Percentiles rank a stretch among this genome's conserved stretches.
Evolutionary conservation across 2,797 vertebrate genomes (phyloP).

Genomic region (Cacajao melanocephalus): DNA sequence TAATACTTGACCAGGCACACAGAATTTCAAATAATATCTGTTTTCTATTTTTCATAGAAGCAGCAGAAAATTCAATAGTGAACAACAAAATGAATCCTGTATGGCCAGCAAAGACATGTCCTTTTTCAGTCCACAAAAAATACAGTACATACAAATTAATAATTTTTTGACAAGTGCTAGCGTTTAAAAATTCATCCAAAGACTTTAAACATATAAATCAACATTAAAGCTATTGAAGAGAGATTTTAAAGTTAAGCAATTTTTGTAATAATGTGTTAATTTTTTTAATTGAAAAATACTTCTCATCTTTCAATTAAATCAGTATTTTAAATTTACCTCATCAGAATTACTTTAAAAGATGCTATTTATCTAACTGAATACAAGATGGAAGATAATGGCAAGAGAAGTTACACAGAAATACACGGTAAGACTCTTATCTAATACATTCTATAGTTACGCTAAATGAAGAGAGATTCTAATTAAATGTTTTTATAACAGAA

Average conservation of each 20-base stretch:
- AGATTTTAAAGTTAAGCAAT: background rate
- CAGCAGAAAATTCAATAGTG: slow-evolving; percentile 4
- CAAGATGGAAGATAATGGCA: background rate
- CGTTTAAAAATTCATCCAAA: slow-evolving; percentile 36
- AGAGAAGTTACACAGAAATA: background rate
- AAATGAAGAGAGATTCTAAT: slow-evolving; percentile 14
- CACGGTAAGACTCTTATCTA: background rate
- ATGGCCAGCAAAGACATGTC: background rate
- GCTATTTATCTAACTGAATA: background rate
- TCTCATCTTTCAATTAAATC: background rate
- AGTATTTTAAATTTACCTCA: slow-evolving; percentile 40
- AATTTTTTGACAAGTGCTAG: background rate
- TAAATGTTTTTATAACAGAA: slow-evolving; percentile 13
- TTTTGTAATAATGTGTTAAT: background rate
- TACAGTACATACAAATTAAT: background rate
- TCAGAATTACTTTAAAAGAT: background rate
- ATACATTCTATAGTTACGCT: background rate
- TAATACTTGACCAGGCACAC: background rate
- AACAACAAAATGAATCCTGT: slow-evolving; percentile 5
- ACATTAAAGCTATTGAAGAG: slow-evolving; percentile 29
- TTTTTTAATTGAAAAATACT: slow-evolving; percentile 39
- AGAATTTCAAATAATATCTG: slow-evolving; percentile 31
- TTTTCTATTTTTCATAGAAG: background rate
- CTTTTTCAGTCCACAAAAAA: slow-evolving; percentile 41
- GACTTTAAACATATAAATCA: background rate